Evolutionary conservation across 2,797 vertebrate species (phyloP).

Genomic region (Mastacembelus armatus): DNA sequence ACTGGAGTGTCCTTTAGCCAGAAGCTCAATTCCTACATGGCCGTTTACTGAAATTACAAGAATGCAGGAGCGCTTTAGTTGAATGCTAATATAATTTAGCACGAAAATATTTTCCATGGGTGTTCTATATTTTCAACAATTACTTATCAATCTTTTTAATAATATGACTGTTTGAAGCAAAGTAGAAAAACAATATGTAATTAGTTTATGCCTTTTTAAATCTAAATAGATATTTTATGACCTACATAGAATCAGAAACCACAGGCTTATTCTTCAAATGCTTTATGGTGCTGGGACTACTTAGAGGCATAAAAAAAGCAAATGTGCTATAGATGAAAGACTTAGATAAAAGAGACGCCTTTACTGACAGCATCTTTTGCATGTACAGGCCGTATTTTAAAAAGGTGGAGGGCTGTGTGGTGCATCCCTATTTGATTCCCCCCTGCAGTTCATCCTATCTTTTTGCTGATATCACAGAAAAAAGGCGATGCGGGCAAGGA

Average conservation of each 20-base stretch:
- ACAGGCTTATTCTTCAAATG: neutral
- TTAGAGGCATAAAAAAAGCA: neutral
- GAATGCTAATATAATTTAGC: no score
- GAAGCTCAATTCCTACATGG: neutral
- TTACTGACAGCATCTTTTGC: neutral
- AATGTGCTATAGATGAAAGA: slow-evolving; percentile 10
- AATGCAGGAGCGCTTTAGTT: no score
- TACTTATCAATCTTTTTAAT: neutral
- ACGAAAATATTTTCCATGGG: no score
- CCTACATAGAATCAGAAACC: neutral
- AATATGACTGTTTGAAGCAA: neutral
- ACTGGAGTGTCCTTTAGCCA: slow-evolving; percentile 7
- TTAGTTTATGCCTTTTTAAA: neutral
- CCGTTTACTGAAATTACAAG: neutral
- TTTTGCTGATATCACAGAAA: slow-evolving; percentile 43
- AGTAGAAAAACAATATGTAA: neutral
- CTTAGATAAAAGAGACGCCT: neutral
- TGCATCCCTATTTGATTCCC: neutral
- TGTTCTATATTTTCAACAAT: neutral
- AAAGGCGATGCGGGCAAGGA: neutral
- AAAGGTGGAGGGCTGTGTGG: neutral
- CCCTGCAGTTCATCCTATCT: neutral
- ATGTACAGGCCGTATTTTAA: neutral
- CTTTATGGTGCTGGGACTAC: neutral
- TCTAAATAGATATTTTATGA: neutral